Base-by-base conservation (phyloP, 2,113 vertebrate genomes). In the Lamprologus speciosus region DNA sequence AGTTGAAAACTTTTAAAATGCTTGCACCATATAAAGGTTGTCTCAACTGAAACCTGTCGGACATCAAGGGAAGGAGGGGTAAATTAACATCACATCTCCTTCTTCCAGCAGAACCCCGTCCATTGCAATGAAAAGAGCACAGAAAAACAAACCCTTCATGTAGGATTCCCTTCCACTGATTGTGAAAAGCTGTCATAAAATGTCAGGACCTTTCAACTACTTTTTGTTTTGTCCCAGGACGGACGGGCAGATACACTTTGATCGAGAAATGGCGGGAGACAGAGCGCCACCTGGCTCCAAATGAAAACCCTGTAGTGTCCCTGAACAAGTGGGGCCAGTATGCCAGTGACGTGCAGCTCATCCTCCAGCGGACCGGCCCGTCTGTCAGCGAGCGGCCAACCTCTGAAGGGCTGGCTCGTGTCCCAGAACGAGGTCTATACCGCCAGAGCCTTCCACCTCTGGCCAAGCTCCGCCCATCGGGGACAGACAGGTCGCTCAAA, bases 301-400 rank as follows among this genome's bases (percentile, higher is more conserved):
- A 98, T 7, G 98, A 99, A 82, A 99, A 98, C 85, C 98, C 98
- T 1, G 97, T 99, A 84, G 97, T 98, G 47, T 99, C 98, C 17
- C 96, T 99, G 63, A 99, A 99, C 95, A 99, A 99, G 88, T 99
- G 98, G 98, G 98, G 98, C 1, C 98, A 99, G 89, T 99, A 99
- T 51, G 98, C 98, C 21, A 97, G 97, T 42, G 98, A 99, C 3
- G 98, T 99, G 23, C 98, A 99, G 96, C 96, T 99, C 14, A 97
- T 99, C 85, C 96, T 99, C 60, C 96, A 98, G 1, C 96, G 98
- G 11, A 99, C 98, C 0, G 98, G 98, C 54, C 98, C 98, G 0
- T 99, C 98, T 0, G 95, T 97, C 10, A 98, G 97, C 21, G 98
- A 99, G 94, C 92, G 98, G 19, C 97, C 98, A 10, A 97, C 96